phyloP scores from a whole-genome alignment of 2,888 invertebrate species.

The Agonopterix arenella region DNA sequence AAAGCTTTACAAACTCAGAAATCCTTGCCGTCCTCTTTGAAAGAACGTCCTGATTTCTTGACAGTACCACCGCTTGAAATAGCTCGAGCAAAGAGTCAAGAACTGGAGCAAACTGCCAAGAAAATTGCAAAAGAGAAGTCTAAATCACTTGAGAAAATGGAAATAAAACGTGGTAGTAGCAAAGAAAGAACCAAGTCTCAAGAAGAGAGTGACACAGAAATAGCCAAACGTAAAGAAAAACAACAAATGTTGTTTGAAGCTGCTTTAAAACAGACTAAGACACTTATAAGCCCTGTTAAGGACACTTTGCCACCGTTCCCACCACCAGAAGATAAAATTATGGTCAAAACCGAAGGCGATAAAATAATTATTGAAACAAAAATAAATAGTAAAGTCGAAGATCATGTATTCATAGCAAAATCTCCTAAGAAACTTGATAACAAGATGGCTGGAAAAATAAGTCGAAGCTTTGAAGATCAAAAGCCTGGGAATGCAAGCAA shows the following conservation, averaged over 20 bases:
- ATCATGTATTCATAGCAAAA: constrained; percentile 86
- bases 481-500: constrained; percentile 71
- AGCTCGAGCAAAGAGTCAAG: constrained; percentile 78
- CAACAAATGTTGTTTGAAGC: constrained; percentile 86
- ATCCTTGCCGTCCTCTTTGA: constrained; percentile 72
- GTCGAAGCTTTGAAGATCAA: constrained; percentile 79
- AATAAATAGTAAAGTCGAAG: constrained; percentile 84
- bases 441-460: constrained; percentile 74
- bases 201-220: constrained; percentile 84
- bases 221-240: constrained; percentile 83
- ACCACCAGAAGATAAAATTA: constrained; percentile 83
- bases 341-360: constrained; percentile 83
- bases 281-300: constrained; percentile 84
- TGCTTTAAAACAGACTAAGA: constrained; percentile 85
- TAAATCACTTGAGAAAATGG: constrained; percentile 81
- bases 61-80: constrained; percentile 75
- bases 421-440: constrained; percentile 83
- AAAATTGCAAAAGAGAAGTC: constrained; percentile 80
- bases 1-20: constrained; percentile 71
- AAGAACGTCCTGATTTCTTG: constrained; percentile 69
- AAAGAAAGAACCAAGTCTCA: constrained; percentile 84
- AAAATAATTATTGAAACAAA: constrained; percentile 83
- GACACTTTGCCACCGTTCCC: constrained; percentile 84
- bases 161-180: constrained; percentile 73
- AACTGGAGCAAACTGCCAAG: constrained; percentile 73